phyloP scores from a whole-genome alignment of 2,113 vertebrate species.

The Nansenia antarctica region DNA sequence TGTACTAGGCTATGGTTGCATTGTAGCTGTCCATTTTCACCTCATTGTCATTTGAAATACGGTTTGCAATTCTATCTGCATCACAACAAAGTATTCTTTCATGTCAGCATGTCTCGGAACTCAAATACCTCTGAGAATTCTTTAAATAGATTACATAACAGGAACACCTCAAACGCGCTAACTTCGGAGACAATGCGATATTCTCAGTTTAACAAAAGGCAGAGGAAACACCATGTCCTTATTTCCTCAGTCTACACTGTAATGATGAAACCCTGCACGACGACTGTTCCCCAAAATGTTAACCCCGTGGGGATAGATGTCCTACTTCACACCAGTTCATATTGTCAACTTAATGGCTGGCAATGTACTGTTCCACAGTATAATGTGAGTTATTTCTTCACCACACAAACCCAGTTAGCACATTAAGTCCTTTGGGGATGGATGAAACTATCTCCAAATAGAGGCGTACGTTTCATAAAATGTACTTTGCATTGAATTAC shows the following conservation, averaged over 20 bases:
- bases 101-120: neutral
- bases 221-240: constrained; percentile 44
- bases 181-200: constrained; percentile 28
- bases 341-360: no score
- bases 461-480: no score
- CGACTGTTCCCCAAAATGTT: constrained; percentile 37
- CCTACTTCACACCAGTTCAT: no score
- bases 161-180: constrained; percentile 2
- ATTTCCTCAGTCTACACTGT: constrained; percentile 46
- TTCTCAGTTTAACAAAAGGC: constrained; percentile 35
- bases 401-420: no score
- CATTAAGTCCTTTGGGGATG: no score
- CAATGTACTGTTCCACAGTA: no score
- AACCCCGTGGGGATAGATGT: no score
- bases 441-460: no score
- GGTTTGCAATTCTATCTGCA: neutral
- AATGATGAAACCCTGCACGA: constrained; percentile 53
- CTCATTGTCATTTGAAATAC: neutral
- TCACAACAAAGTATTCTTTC: neutral
- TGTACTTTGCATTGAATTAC: no score
- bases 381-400: no score
- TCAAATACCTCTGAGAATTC: constrained; percentile 1
- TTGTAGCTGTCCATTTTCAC: neutral
- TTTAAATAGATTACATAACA: neutral
- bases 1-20: no score